These are phyloP conservation scores for Glyptemys insculpta DNA, from an alignment of 2,797 vertebrate genomes.

Conservation along the genomic window DNA sequence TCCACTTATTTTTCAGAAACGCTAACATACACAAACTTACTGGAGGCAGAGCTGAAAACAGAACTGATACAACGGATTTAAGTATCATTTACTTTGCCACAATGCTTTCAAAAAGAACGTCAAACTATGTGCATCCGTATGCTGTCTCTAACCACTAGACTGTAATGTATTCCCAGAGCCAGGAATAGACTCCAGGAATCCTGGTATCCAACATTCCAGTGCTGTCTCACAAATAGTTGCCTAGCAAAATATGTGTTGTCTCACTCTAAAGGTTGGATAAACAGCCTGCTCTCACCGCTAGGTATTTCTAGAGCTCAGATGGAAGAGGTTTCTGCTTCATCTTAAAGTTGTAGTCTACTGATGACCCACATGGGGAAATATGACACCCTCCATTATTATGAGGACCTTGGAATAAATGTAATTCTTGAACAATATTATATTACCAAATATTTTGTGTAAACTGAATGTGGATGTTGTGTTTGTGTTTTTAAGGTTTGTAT, in stretches of 20 bases:
- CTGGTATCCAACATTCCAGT: neutral
- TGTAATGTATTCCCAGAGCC: neutral
- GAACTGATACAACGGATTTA: neutral
- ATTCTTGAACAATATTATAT: neutral
- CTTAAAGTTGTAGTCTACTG: slow-evolving; percentile 26
- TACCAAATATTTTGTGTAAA: neutral
- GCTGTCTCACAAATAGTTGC: neutral
- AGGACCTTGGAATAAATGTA: slow-evolving; percentile 6
- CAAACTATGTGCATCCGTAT: neutral
- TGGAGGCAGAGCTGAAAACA: neutral
- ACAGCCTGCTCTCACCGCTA: neutral
- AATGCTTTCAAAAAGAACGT: neutral
- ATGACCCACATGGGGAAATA: neutral
- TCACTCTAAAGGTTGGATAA: neutral
- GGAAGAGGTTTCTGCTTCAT: slow-evolving; percentile 22
- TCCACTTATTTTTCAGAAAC: neutral
- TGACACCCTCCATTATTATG: neutral
- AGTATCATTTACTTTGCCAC: neutral
- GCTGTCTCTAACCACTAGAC: neutral
- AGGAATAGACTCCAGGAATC: neutral
- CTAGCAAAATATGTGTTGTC: neutral
- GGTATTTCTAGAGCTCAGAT: slow-evolving; percentile 58
- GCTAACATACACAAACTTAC: neutral
- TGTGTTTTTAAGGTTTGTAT: neutral
- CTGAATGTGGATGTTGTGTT: slow-evolving; percentile 28